phyloP scores from a whole-genome alignment of 2,888 invertebrate species.

The Papilio elwesi region DNA sequence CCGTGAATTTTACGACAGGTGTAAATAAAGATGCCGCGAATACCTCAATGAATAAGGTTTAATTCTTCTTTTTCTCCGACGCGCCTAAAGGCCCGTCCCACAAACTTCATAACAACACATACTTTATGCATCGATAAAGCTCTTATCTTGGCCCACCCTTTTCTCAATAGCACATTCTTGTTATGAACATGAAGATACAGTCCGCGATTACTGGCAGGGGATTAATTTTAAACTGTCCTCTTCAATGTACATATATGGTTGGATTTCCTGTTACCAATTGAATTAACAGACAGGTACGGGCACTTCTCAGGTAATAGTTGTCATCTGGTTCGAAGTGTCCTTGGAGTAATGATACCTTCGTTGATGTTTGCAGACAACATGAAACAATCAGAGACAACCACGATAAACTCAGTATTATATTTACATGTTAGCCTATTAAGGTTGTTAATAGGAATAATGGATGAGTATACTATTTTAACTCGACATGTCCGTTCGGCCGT shows the following conservation, averaged over 20 bases:
- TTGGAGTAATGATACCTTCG: background rate
- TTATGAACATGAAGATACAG: slow-evolving; percentile 62
- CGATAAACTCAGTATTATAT: background rate
- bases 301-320: slow-evolving; percentile 61
- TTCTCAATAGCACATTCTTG: slow-evolving; percentile 74
- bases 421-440: too few relatives aligned
- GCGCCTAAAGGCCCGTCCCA: slow-evolving; percentile 56
- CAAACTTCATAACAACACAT: slow-evolving; percentile 78
- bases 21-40: slow-evolving; percentile 69
- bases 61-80: slow-evolving; percentile 58
- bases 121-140: slow-evolving; percentile 80
- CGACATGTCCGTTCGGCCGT: too few relatives aligned
- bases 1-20: slow-evolving; percentile 68
- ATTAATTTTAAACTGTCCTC: slow-evolving; percentile 58
- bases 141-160: slow-evolving; percentile 75
- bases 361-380: background rate
- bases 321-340: slow-evolving; percentile 40
- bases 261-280: slow-evolving; percentile 50
- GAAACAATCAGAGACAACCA: background rate
- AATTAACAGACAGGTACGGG: slow-evolving; percentile 72
- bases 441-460: too few relatives aligned
- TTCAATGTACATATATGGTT: slow-evolving; percentile 56
- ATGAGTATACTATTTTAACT: too few relatives aligned
- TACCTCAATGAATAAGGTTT: slow-evolving; percentile 61
- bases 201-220: slow-evolving; percentile 46